A percentile compares a stretch with the other conserved stretches of the same genome.
phyloP scores from a whole-genome alignment of 64 coral and sea anemone species.

The Dendronephthya gigantea region DNA sequence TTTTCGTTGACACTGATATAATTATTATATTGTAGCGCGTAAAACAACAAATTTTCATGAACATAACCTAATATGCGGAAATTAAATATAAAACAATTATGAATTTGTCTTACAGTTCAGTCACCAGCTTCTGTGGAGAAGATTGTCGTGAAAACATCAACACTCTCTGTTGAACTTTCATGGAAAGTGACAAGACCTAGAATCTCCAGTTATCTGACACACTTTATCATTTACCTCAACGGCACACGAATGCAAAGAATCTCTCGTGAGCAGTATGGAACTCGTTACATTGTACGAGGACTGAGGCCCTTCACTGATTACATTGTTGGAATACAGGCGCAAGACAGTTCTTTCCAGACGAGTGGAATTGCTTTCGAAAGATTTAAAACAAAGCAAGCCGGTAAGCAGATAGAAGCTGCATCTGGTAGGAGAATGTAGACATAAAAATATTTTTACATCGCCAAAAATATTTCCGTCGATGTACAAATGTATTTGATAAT shows the following conservation, averaged over 20 bases:
- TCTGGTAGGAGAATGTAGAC: no score
- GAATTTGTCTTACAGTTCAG: no score
- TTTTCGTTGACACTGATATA: no score
- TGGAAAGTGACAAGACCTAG: neutral
- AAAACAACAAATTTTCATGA: no score
- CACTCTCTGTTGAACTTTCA: neutral
- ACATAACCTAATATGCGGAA: no score
- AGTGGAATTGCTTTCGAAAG: neutral
- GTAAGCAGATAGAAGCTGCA: neutral
- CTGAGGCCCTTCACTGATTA: neutral
- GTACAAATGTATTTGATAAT: no score
- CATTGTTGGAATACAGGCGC: neutral
- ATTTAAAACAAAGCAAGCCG: neutral
- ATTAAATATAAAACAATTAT: no score
- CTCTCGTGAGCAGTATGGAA: neutral
- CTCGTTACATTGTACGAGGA: neutral
- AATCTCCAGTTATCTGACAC: neutral
- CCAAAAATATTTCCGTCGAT: no score
- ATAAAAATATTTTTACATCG: no score
- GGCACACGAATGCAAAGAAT: neutral
- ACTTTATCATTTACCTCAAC: neutral
- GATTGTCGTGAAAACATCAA: neutral
- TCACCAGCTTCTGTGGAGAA: no score
- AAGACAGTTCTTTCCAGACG: neutral
- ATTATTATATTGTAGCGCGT: no score